Evolutionary conservation across 35 echinoderm and acorn worm species (phyloP).

Genomic region (Patiria miniata): DNA sequence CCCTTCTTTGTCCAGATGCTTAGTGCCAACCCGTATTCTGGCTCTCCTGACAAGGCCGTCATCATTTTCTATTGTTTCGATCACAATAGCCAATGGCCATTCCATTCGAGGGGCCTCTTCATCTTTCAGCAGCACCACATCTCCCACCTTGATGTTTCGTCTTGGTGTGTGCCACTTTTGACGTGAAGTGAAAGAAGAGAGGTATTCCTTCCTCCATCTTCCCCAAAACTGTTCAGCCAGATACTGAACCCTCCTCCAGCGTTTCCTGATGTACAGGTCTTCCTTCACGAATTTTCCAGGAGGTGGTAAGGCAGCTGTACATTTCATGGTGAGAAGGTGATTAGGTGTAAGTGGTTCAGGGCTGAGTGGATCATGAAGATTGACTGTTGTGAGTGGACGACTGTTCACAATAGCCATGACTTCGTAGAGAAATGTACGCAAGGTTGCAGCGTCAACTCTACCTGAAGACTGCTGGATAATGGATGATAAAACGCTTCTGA

Average conservation of each 20-base stretch:
- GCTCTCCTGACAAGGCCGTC: too few relatives aligned
- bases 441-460: too few relatives aligned
- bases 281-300: constrained; percentile 54
- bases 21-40: constrained; percentile 23
- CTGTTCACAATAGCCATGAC: constrained; percentile 68
- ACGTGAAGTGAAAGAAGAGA: constrained; percentile 43
- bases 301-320: constrained; percentile 61
- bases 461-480: constrained; percentile 33
- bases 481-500: constrained; percentile 36
- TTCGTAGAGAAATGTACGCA: constrained; percentile 71
- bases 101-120: too few relatives aligned
- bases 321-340: constrained; percentile 77
- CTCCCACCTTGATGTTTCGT: too few relatives aligned
- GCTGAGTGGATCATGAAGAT: constrained; percentile 37
- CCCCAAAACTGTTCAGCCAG: constrained; percentile 80
- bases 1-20: neutral
- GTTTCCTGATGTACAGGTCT: constrained; percentile 56
- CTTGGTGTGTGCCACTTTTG: constrained; percentile 46
- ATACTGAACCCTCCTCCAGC: constrained; percentile 84
- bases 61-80: too few relatives aligned
- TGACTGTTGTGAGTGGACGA: constrained; percentile 52
- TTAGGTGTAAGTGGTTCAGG: constrained; percentile 80
- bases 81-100: too few relatives aligned
- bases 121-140: too few relatives aligned
- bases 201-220: constrained; percentile 76